Evolutionary conservation across 2,888 invertebrate species (phyloP).

Genomic region (Tryphoninae sp.): DNA sequence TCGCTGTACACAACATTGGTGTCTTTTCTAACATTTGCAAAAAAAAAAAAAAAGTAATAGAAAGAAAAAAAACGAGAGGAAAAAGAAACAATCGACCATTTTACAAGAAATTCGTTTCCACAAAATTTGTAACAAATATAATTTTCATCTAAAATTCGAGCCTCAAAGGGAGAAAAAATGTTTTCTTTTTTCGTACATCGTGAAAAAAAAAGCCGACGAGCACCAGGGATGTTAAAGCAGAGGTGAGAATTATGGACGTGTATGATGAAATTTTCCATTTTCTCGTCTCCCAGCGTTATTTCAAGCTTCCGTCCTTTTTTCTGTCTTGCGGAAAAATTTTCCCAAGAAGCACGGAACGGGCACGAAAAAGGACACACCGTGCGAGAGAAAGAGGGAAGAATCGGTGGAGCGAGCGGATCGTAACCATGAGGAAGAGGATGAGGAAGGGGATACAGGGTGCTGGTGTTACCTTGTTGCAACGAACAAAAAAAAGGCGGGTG

Average conservation of each 20-base stretch:
- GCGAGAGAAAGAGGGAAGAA: conserved; percentile 31
- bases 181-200: no score
- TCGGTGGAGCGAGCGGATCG: conserved; percentile 5
- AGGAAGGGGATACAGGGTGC: neutral
- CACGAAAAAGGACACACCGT: conserved; percentile 21
- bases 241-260: neutral
- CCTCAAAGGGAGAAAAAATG: no score
- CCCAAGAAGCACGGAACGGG: conserved; percentile 37
- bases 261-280: conserved; percentile 29
- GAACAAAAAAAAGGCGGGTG: conserved; percentile 33
- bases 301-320: conserved; percentile 28
- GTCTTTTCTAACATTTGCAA: neutral
- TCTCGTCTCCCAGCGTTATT: conserved; percentile 2
- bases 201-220: no score
- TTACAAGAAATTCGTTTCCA: no score
- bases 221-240: no score
- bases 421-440: conserved; percentile 11
- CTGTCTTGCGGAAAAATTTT: conserved; percentile 41
- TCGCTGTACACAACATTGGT: neutral
- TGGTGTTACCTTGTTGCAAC: conserved; percentile 18
- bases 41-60: neutral
- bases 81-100: no score
- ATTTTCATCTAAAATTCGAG: no score
- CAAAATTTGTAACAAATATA: no score
- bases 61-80: neutral